Percentiles rank a stretch among this genome's conserved stretches.
phyloP scores from a whole-genome alignment of 2,797 vertebrate species.

The Chloroceryle inda region DNA sequence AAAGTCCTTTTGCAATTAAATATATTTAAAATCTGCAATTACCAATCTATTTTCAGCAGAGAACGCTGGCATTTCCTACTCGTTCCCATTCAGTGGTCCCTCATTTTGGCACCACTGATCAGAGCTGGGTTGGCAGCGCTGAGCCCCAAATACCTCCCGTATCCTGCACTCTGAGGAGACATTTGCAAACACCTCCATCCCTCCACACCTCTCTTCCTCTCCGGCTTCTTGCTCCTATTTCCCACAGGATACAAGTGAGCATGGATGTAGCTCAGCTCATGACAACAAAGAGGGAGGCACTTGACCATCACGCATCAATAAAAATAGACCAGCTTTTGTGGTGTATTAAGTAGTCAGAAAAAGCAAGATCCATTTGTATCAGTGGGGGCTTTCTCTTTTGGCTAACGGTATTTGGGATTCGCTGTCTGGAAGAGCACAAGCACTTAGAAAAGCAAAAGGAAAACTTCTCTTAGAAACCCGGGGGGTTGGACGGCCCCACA shows the following conservation, averaged over 20 bases:
- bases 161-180: neutral
- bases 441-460: neutral
- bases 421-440: neutral
- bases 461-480: neutral
- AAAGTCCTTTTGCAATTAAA: neutral
- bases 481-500: neutral
- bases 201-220: neutral
- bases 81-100: neutral
- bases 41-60: neutral
- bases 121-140: neutral
- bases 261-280: neutral
- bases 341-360: neutral
- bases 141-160: neutral
- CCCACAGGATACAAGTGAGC: neutral
- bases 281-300: neutral
- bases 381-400: neutral
- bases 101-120: neutral
- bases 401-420: neutral
- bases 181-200: neutral
- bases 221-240: neutral
- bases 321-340: neutral
- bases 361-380: neutral
- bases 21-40: neutral
- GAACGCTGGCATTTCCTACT: neutral
- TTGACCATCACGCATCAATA: neutral